Conservation (phyloP, 2,797 vertebrate species). For the Pelochelys cantorii region DNA sequence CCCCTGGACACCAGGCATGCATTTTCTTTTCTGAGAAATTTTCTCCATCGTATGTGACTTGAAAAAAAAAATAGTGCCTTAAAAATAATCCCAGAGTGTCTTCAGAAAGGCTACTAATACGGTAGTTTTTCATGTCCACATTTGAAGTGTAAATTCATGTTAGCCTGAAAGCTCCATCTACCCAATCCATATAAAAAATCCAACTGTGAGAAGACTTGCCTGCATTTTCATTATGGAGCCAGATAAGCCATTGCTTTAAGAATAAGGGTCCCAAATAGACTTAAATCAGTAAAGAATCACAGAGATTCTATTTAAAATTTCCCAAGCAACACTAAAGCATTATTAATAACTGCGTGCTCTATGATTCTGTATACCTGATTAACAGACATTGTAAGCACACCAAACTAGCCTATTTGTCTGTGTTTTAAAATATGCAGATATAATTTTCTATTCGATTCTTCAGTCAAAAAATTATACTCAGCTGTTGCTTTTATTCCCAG, state of each 20-base stretch:
- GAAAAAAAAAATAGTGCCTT: too few species aligned
- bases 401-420: constrained; percentile 49
- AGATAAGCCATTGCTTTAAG: constrained; percentile 6
- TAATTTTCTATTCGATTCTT: constrained; percentile 41
- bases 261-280: not conserved
- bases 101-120: not conserved
- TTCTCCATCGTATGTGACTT: too few species aligned
- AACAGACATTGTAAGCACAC: constrained; percentile 43
- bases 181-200: not conserved
- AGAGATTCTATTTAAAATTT: constrained; percentile 43
- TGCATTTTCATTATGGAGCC: constrained; percentile 4
- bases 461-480: constrained; percentile 31
- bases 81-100: too few species aligned
- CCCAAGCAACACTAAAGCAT: constrained; percentile 44
- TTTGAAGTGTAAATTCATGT: fast-evolving
- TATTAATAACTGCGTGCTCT: constrained; percentile 52
- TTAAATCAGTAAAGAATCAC: constrained; percentile 39
- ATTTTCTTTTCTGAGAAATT: too few species aligned
- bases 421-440: constrained; percentile 37
- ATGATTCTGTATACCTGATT: constrained; percentile 47
- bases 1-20: too few species aligned
- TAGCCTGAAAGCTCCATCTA: not conserved
- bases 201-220: not conserved
- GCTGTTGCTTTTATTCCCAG: constrained; percentile 42
- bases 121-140: not conserved